phyloP scores from a whole-genome alignment of 53 echinoderm and acorn worm species.

The Stichopus horrens region DNA sequence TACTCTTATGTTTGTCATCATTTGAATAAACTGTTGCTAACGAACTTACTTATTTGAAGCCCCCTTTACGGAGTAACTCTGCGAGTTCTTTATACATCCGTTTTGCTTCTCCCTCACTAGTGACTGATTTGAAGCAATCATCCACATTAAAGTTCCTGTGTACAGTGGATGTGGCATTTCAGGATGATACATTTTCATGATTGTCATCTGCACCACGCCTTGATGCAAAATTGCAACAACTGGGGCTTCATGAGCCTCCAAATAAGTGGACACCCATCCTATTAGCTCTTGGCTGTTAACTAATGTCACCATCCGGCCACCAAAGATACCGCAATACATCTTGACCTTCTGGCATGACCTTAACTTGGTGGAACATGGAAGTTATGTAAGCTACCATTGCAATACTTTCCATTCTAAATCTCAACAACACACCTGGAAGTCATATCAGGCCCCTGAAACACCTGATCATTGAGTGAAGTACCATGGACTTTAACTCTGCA shows the following conservation, averaged over 20 bases:
- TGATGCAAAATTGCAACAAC: slow-evolving; percentile 53
- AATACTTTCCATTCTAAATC: slow-evolving; percentile 34
- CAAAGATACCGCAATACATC: too few relatives aligned
- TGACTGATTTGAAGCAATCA: too few relatives aligned
- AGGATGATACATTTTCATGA: slow-evolving; percentile 6
- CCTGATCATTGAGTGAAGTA: slow-evolving; percentile 4
- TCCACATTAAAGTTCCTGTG: too few relatives aligned
- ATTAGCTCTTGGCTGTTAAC: too few relatives aligned
- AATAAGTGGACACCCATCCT: too few relatives aligned
- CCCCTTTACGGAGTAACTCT: too few relatives aligned
- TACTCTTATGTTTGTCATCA: slow-evolving; percentile 29
- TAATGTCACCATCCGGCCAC: too few relatives aligned
- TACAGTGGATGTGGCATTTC: too few relatives aligned
- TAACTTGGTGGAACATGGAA: too few relatives aligned
- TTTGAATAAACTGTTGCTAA: slow-evolving; percentile 47
- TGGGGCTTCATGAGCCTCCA: slow-evolving; percentile 42
- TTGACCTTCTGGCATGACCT: too few relatives aligned
- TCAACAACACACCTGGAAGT: slow-evolving; percentile 54
- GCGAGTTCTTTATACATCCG: too few relatives aligned
- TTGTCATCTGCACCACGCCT: slow-evolving; percentile 57
- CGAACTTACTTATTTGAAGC: slow-evolving; percentile 40
- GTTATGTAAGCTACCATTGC: slow-evolving; percentile 43
- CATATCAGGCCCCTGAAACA: slow-evolving; percentile 54
- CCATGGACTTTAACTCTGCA: slow-evolving; percentile 14
- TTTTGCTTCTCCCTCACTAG: too few relatives aligned